Base-by-base conservation (phyloP, 2,113 vertebrate species). In the Plestiodon gilberti region DNA sequence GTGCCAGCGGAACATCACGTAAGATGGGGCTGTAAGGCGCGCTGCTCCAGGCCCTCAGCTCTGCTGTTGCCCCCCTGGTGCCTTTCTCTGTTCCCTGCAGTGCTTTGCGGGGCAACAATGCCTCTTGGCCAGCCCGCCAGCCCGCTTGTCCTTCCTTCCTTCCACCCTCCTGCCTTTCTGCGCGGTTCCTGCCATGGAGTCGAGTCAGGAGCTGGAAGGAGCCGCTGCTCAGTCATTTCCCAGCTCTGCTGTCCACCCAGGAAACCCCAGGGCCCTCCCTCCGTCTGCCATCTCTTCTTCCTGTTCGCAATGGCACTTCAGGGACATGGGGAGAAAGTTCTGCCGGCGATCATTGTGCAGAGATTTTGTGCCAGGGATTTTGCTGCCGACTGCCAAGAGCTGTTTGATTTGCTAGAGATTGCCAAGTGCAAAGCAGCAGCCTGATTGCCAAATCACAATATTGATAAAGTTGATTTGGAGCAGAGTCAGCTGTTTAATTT, bases 281-380 rank as follows among this genome's bases (percentile, higher is more conserved):
- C 1, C 23, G 28, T 57, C 33, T 9, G 38, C 61, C n/a, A 33
- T 59, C 57, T 64, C 40, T 74, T 25, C 35, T 33, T 57, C 84
- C 57, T 38, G 65, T 1, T 28, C 2, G 87, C 22, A 38, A 65
- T 40, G 1, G 62, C 43, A 71, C 6, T 89, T 52, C 38, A 52
- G 65, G 75, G 75, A 38, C 25, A 2, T 38, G 78, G 10, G 55
- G 11, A 22, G 28, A 38, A 13, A 20, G 33, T 87, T 75, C 9
- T 35, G 71, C 85, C 59, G 82, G 57, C 38, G 82, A 89, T 90
- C 84, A 48, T 61, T 55, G 75, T 81, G 87, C 70, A 84, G 89
- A 89, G 91, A 88, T n/a, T n/a, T n/a, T 65, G 81, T 83, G 78
- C 69, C 78, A 17, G 73, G 4, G 74, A 76, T 75, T 67, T 35